phyloP scores from a whole-genome alignment of 2,113 vertebrate species.

The Eidolon helvum region DNA sequence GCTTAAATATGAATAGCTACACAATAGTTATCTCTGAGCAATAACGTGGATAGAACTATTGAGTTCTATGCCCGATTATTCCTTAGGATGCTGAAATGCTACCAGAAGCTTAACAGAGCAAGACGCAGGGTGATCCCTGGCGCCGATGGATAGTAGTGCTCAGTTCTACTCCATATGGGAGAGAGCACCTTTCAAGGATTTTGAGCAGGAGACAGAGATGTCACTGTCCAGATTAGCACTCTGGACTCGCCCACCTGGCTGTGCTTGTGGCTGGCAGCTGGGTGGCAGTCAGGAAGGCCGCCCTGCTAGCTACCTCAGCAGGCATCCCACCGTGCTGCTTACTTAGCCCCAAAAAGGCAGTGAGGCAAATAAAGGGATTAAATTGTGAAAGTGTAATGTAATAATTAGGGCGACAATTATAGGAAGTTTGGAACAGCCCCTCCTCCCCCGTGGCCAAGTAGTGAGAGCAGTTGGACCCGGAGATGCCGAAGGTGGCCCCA shows the following conservation, averaged over 20 bases:
- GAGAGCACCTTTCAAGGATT: conserved; percentile 69
- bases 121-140: conserved; percentile 65
- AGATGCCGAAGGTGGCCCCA: neutral
- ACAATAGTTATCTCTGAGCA: neutral
- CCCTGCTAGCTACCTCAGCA: conserved; percentile 67
- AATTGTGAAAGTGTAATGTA: conserved; percentile 74
- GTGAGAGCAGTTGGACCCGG: neutral
- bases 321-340: conserved; percentile 67
- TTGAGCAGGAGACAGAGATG: conserved; percentile 78
- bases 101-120: conserved; percentile 48
- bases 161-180: conserved; percentile 58
- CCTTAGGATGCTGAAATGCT: conserved; percentile 16
- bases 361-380: conserved; percentile 75
- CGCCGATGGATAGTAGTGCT: conserved; percentile 56
- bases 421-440: conserved; percentile 61
- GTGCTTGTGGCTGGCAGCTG: conserved; percentile 81
- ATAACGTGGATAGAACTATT: neutral
- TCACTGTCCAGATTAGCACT: conserved; percentile 83
- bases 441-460: conserved; percentile 29
- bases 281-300: conserved; percentile 36
- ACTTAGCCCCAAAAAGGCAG: conserved; percentile 70
- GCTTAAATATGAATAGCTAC: neutral
- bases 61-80: neutral
- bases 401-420: conserved; percentile 67
- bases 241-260: conserved; percentile 74